phyloP scores from a whole-genome alignment of 2,888 invertebrate genomes.

The Tiphia femorata region DNA sequence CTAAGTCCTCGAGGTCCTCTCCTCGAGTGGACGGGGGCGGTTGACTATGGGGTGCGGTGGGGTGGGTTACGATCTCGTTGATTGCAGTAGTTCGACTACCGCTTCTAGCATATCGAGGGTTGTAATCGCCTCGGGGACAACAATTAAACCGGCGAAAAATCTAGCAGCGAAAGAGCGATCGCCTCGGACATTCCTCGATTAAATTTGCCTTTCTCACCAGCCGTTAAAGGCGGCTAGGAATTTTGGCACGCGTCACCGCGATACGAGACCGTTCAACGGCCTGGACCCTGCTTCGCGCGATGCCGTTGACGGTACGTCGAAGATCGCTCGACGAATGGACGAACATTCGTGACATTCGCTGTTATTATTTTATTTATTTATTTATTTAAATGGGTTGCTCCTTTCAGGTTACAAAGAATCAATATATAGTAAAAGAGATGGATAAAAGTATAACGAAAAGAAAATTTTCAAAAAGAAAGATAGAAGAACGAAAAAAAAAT shows the following conservation, averaged over 20 bases:
- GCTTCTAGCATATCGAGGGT: slow-evolving; percentile 41
- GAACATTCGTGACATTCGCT: too few relatives aligned
- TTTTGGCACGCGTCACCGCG: not conserved
- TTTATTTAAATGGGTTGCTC: too few relatives aligned
- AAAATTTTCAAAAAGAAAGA: too few relatives aligned
- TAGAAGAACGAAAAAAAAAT: too few relatives aligned
- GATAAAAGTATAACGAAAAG: too few relatives aligned
- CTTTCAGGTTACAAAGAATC: too few relatives aligned
- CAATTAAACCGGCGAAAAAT: slow-evolving; percentile 47
- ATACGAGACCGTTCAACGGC: too few relatives aligned
- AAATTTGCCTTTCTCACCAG: not conserved
- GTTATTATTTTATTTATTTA: too few relatives aligned
- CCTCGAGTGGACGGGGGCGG: slow-evolving; percentile 31
- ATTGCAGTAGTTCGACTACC: slow-evolving; percentile 54
- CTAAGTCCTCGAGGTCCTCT: slow-evolving; percentile 58
- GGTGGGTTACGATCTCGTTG: slow-evolving; percentile 59
- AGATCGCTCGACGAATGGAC: too few relatives aligned
- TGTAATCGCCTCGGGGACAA: slow-evolving; percentile 41
- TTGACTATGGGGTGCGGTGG: not conserved
- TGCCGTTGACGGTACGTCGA: too few relatives aligned
- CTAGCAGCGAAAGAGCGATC: slow-evolving; percentile 25
- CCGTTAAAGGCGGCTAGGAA: not conserved
- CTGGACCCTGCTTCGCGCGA: too few relatives aligned
- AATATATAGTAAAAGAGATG: too few relatives aligned
- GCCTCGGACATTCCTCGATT: not conserved